Conservation (phyloP, 2,797 vertebrate species). For the Cyprinella venusta region DNA sequence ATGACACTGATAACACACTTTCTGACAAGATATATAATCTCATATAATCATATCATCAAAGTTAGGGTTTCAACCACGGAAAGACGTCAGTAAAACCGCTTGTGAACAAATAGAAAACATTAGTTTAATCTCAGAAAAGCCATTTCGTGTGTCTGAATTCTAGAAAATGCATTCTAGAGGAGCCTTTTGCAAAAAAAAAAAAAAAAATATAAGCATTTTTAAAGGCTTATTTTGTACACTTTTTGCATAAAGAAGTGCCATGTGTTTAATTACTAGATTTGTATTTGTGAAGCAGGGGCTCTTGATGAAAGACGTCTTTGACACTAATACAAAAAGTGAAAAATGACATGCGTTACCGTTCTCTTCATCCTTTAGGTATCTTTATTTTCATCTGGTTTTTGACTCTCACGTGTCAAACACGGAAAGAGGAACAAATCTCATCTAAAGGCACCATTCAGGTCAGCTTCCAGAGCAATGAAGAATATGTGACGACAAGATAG, state of each 20-base stretch:
- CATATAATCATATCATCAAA: background rate
- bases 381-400: conserved; percentile 77
- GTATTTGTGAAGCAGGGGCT: background rate
- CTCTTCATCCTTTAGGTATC: conserved; percentile 66
- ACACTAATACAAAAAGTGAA: background rate
- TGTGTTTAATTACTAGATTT: background rate
- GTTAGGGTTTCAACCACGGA: background rate
- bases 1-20: fast-evolving
- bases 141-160: too few relatives aligned
- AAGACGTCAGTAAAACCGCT: background rate
- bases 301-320: background rate
- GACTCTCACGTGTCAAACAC: conserved; percentile 65
- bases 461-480: conserved; percentile 60
- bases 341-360: background rate
- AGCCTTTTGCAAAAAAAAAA: too few relatives aligned
- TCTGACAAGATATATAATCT: background rate
- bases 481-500: background rate
- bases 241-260: background rate
- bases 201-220: background rate
- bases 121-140: background rate
- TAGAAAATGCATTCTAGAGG: too few relatives aligned
- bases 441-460: conserved; percentile 39
- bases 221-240: background rate
- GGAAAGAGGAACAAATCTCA: conserved; percentile 9
- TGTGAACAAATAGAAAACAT: background rate